Percentiles rank a stretch among this genome's conserved stretches.
These are phyloP conservation scores for Antennarius striatus DNA, from an alignment of 2,113 vertebrate genomes.

Conservation along the genomic window DNA sequence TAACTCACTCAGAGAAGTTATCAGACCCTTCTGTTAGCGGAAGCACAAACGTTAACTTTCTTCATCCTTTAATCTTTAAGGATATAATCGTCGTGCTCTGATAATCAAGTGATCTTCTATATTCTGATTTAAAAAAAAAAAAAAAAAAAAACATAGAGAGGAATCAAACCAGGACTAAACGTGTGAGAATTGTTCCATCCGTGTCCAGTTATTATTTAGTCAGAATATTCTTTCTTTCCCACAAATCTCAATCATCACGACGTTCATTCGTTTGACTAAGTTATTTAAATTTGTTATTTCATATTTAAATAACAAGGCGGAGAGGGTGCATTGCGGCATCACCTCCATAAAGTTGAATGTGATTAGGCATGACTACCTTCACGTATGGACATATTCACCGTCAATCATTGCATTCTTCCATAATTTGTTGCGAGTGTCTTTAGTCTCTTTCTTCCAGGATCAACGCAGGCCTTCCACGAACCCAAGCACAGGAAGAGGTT, in stretches of 20 bases:
- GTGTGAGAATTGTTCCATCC: no score
- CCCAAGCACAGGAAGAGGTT: slow-evolving; percentile 45
- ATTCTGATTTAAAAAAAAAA: no score
- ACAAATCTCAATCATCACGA: slow-evolving; percentile 76
- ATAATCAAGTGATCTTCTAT: no score
- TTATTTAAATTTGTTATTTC: slow-evolving; percentile 60
- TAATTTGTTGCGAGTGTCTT: slow-evolving; percentile 8
- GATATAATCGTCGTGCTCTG: background rate
- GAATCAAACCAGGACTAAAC: no score
- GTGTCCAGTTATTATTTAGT: no score
- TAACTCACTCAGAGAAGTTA: slow-evolving; percentile 19
- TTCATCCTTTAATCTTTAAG: background rate
- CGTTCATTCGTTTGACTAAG: slow-evolving; percentile 73
- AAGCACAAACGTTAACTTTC: background rate
- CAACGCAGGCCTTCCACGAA: slow-evolving; percentile 10
- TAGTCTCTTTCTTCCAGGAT: slow-evolving; percentile 22
- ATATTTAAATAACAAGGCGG: slow-evolving; percentile 72
- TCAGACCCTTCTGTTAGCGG: background rate
- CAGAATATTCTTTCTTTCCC: slow-evolving; percentile 47
- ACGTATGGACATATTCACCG: slow-evolving; percentile 30
- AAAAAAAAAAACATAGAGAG: no score
- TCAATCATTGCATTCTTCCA: slow-evolving; percentile 35
- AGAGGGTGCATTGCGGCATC: slow-evolving; percentile 50
- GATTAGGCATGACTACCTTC: slow-evolving; percentile 58
- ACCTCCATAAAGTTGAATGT: slow-evolving; percentile 69